Base-by-base conservation (phyloP, 2,797 vertebrate genomes). In the Astyanax mexicanus region DNA sequence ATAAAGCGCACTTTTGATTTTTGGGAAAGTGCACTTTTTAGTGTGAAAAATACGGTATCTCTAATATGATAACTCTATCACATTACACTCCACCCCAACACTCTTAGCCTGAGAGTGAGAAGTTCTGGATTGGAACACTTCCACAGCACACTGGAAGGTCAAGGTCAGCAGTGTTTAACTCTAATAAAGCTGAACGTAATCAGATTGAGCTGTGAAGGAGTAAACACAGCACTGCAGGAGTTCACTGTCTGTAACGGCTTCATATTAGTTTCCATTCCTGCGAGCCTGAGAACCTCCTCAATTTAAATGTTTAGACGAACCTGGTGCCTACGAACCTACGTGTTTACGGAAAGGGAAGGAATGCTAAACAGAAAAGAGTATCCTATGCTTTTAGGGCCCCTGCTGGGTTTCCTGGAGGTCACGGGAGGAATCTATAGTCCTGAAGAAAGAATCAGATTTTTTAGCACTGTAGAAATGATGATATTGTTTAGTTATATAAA, bases 271-370 rank as follows among this genome's bases (percentile, higher is more conserved):
- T 35, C 61, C 42, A 19, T 72, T 49, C 69, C 35, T 25, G 47
- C 38, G 67, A 52, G 2, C 61, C n/a, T 51, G 52, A 15, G 23
- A 29, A 9, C 45, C n/a, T 32, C 78, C 51, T 72, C 54, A 38
- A 66, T 72, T 58, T 12, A 1, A 58, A 42, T 66, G 69, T 77
- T 77, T 72, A 66, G 58, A 71, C 21, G 6, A 38, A 42, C n/a
- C 6, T 58, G 45, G 35, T 32, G 4, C 12, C n/a, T n/a, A n/a
- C n/a, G n/a, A n/a, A n/a, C 13, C 17, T 11, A 29, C 6, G 42
- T 77, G 49, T 77, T 65, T 67, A 77, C 21, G 40, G 29, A 58
- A 60, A 49, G 7, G 0, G 9, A 29, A 60, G 61, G 69, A 72
- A 72, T 58, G 40, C 61, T 72, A 71, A 70, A 71, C 58, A 47